phyloP scores from a whole-genome alignment of 2,113 vertebrate species.

The Oncorhynchus mykiss region DNA sequence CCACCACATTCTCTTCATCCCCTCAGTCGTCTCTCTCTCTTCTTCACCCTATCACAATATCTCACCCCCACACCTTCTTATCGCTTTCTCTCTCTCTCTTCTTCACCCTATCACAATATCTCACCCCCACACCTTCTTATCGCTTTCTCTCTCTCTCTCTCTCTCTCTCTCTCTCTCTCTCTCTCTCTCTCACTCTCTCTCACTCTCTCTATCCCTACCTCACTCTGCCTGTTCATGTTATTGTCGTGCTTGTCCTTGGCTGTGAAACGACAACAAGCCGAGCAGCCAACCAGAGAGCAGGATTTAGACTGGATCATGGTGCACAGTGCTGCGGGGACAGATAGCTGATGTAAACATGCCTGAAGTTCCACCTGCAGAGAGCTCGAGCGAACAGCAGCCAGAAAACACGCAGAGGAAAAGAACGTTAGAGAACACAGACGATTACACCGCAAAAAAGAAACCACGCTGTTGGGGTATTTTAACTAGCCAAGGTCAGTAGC shows the following conservation, averaged over 20 bases:
- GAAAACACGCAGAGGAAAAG: constrained; percentile 67
- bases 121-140: neutral
- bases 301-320: constrained; percentile 4
- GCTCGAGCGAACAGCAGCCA: constrained; percentile 51
- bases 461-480: constrained; percentile 86
- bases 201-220: neutral
- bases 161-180: no score
- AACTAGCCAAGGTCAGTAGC: constrained; percentile 94
- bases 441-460: constrained; percentile 74
- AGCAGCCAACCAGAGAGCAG: constrained; percentile 25
- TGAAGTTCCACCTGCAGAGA: constrained; percentile 58
- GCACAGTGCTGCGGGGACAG: constrained; percentile 41
- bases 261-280: constrained; percentile 45
- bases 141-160: no score
- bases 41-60: no score
- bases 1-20: no score
- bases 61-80: neutral
- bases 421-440: constrained; percentile 61
- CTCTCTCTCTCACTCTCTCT: no score
- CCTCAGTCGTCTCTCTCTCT: no score
- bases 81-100: no score
- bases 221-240: constrained; percentile 50
- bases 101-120: no score
- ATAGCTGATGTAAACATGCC: constrained; percentile 67
- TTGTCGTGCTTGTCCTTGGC: neutral